A percentile compares a stretch with the other conserved stretches of the same genome.
These are phyloP conservation scores for Doris montereyensis DNA, from an alignment of 2,888 invertebrate genomes.

Conservation along the genomic window DNA sequence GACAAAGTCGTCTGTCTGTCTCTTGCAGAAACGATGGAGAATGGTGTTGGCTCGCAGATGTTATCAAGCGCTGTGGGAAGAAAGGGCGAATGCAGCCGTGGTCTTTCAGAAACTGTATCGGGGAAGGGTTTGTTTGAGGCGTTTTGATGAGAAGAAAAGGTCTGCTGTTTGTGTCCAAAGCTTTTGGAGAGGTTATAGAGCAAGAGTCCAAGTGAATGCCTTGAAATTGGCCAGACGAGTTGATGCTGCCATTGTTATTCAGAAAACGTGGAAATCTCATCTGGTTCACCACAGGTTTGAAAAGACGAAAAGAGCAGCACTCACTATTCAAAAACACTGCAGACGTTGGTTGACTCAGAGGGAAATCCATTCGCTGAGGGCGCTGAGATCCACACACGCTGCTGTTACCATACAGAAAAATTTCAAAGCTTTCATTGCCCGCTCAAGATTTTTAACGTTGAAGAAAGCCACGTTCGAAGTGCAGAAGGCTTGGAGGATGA, in stretches of 20 bases:
- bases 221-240: neutral
- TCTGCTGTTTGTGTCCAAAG: conserved; percentile 48
- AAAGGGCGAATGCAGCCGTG: neutral
- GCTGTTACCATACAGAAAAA: conserved; percentile 48
- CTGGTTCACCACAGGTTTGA: conserved; percentile 29
- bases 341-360: conserved; percentile 22
- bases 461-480: conserved; percentile 29
- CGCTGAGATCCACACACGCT: conserved; percentile 31
- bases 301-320: conserved; percentile 34
- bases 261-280: neutral
- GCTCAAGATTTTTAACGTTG: neutral
- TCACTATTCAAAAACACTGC: conserved; percentile 36
- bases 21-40: conserved; percentile 42
- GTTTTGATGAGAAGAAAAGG: conserved; percentile 7
- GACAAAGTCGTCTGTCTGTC: conserved; percentile 36
- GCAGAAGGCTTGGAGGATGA: conserved; percentile 42
- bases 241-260: neutral
- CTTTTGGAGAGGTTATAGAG: conserved; percentile 19
- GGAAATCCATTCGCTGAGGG: conserved; percentile 6
- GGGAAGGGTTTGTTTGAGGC: neutral
- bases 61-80: neutral
- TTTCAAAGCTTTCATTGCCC: neutral
- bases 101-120: conserved; percentile 30
- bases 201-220: neutral
- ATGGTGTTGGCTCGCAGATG: neutral